Evolutionary conservation across 2,113 vertebrate species (phyloP), one percentile per base, ranked within the genome.

Genomic region (Tragelaphus strepsiceros): DNA sequence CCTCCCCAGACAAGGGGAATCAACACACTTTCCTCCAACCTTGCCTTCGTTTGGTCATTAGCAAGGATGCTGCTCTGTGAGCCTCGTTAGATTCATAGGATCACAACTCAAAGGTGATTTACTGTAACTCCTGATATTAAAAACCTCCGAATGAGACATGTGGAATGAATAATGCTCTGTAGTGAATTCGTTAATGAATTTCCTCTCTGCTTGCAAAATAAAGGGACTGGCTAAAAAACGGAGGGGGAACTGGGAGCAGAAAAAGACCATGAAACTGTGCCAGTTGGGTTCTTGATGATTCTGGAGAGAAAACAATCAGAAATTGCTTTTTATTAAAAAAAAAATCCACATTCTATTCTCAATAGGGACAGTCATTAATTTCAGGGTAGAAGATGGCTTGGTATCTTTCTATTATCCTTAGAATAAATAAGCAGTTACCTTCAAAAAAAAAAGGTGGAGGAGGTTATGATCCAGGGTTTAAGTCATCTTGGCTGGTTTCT

Each of bases 181-280:
- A 46, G 93, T 67, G 88, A 83, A 97, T 93, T 96, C 78, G 43
- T 96, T 94, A 95, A 97, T 95, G 97, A 97, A 82, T 98, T 94
- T 98, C 74, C 51, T 88, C 62, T 77, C 39, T 81, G 83, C 54
- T 95, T n/a, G 59, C 82, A 28, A 64, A 94, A 93, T 92, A 58
- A 80, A 86, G 49, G 24, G 30, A 46, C 77, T 84, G 82, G 51
- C 32, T 24, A 61, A 93, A 32, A 77, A 90, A 39, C 1, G 2
- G 3, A 51, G 26, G 1, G 24, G 35, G 53, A 6, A 81, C 43
- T 61, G 51, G 28, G 86, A 59, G 21, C 46, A 84, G 58, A 43
- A 39, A 59, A 94, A 89, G 62, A 85, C 49, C 56, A 21, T 2
- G 19, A 8, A 59, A 46, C 62, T 81, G 24, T 54, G 26, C 46